Base-by-base conservation (phyloP, 37 sponge, comb jelly and placozoan genomes). In the Petrosia ficiformis region DNA sequence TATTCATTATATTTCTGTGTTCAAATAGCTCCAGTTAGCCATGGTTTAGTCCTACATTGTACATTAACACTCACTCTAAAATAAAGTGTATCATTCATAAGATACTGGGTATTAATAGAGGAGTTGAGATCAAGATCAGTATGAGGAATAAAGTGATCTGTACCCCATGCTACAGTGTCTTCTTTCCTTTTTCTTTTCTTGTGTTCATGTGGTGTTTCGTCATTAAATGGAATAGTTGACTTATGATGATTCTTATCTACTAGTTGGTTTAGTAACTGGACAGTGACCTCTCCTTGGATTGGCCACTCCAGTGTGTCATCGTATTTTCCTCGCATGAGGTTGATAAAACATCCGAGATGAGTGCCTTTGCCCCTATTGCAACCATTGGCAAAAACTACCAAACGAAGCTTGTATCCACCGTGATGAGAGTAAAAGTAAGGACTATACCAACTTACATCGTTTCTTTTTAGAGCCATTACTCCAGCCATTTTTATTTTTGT, bases 21-120 rank as follows among this genome's bases (percentile, higher is more conserved):
- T 48, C 14, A 48, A 19, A 19, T 48, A 48, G 54, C 54, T 19
- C 14, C 8, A 19, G 54, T 39, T 39, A 68, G 70, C 70, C 70
- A 68, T 16, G 70, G 70, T 39, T 68, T 68, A 26, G 29, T 16
- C 30, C 34, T 64, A 19, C 14, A 48, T 30, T 11, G 29, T 36
- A 32, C 38, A 24, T 68, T 29, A 3, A 68, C 36, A 10, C 40
- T 44, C 26, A 71, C 72, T 42, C 52, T 38, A 26, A 71, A 41
- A 28, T 71, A 71, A 25, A 71, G 72, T 10, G n/a, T 42, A 22
- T 71, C 72, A 71, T 71, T 54, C 52, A 44, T 38, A 25, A 71
- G 52, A 44, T 42, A 71, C 72, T 42, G 43, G 21, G 52, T 42
- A 44, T 71, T 71, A 28, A 2, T 42, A 4, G 3, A 5, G n/a